Conservation (phyloP, 2,113 vertebrate genomes). For the Coptodon bakossiorum region DNA sequence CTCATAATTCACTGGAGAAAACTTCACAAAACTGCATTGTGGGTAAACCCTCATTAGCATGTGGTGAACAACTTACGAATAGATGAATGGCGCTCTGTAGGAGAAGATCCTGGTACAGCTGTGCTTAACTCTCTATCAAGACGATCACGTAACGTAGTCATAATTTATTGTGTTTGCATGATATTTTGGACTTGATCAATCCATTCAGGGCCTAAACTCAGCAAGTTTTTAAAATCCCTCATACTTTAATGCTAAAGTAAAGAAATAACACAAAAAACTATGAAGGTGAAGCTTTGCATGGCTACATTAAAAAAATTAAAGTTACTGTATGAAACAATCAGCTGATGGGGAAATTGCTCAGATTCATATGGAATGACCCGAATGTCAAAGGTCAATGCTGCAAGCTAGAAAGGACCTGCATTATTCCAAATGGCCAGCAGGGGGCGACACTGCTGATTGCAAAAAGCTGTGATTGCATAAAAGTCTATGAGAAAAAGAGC, state of each 20-base stretch:
- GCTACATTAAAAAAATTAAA: background rate
- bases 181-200: background rate
- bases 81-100: background rate
- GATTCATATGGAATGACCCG: background rate
- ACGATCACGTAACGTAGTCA: background rate
- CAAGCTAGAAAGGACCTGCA: background rate
- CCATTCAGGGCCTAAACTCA: background rate
- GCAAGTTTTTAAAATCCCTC: background rate
- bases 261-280: background rate
- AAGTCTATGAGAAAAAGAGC: background rate
- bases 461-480: background rate
- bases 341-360: background rate
- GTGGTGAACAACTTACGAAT: background rate
- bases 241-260: background rate
- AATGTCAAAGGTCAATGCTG: background rate
- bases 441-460: rapidly evolving
- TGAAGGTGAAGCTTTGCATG: background rate
- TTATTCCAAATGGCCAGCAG: background rate
- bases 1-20: background rate
- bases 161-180: background rate
- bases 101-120: background rate
- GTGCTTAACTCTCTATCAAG: background rate
- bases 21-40: background rate
- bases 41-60: background rate
- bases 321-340: background rate